These are phyloP conservation scores for Phylloscopus trochilus DNA, from an alignment of 2,113 vertebrate genomes.

Conservation along the genomic window DNA sequence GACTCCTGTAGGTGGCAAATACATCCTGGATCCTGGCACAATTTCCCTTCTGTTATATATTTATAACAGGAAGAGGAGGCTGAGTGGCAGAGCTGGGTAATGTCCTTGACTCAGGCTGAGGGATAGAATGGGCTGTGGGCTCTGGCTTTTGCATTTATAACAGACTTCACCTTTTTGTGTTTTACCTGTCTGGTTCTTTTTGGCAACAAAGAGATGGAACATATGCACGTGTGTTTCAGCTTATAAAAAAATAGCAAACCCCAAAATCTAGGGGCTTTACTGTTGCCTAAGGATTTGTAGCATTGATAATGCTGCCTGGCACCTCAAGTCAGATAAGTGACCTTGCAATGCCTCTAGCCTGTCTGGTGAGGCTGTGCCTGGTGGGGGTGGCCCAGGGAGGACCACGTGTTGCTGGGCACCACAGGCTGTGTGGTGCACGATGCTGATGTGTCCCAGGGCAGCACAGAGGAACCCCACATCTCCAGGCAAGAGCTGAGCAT, in stretches of 20 bases:
- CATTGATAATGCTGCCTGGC: background rate
- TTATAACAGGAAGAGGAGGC: background rate
- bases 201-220: background rate
- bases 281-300: background rate
- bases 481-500: fast-evolving
- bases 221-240: fast-evolving
- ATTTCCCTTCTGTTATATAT: fast-evolving
- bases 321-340: background rate
- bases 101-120: fast-evolving
- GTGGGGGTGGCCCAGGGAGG: background rate
- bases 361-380: background rate
- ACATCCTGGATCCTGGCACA: background rate
- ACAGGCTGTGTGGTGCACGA: fast-evolving
- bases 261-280: background rate
- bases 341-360: fast-evolving
- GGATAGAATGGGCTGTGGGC: background rate
- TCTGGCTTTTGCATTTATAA: background rate
- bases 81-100: background rate
- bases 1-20: background rate
- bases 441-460: background rate
- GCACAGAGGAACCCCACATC: background rate
- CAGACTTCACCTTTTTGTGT: background rate
- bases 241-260: background rate
- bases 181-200: background rate
- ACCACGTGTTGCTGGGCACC: fast-evolving